Evolutionary conservation across 2,797 vertebrate genomes (phyloP).

Genomic region (Ptychobarbus kaznakovi): DNA sequence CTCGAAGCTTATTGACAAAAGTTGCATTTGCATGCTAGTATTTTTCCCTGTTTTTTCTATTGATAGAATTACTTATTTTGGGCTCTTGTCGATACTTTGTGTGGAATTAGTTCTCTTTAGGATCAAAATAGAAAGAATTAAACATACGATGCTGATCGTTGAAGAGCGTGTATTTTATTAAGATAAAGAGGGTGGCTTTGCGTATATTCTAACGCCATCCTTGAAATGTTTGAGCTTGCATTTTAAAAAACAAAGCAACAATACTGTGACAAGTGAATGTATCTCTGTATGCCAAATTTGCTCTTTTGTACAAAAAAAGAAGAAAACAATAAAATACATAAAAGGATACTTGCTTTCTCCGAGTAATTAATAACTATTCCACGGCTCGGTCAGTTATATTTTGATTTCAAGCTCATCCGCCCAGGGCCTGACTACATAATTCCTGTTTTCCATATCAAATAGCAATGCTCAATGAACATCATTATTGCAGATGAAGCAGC

Average conservation of each 20-base stretch:
- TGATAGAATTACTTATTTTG: slow-evolving; percentile 80
- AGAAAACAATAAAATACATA: slow-evolving; percentile 68
- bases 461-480: slow-evolving; percentile 14
- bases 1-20: slow-evolving; percentile 99
- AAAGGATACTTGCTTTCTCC: slow-evolving; percentile 26
- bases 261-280: slow-evolving; percentile 92
- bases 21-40: slow-evolving; percentile 91
- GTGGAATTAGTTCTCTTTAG: slow-evolving; percentile 39
- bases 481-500: slow-evolving; percentile 24
- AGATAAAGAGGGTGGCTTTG: slow-evolving; percentile 33
- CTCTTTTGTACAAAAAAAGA: slow-evolving; percentile 75
- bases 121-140: slow-evolving; percentile 3
- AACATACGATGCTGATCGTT: not conserved
- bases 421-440: slow-evolving; percentile 16
- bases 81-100: slow-evolving; percentile 66
- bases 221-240: slow-evolving; percentile 65
- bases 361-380: slow-evolving; percentile 6
- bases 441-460: slow-evolving; percentile 50
- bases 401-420: slow-evolving; percentile 22
- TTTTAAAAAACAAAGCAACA: slow-evolving; percentile 65
- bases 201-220: slow-evolving; percentile 64
- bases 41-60: slow-evolving; percentile 69
- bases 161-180: slow-evolving; percentile 12
- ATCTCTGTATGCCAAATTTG: slow-evolving; percentile 85
- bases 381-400: not conserved